These are phyloP conservation scores for Scytalopus superciliaris DNA, from an alignment of 2,113 vertebrate genomes.

Conservation along the genomic window DNA sequence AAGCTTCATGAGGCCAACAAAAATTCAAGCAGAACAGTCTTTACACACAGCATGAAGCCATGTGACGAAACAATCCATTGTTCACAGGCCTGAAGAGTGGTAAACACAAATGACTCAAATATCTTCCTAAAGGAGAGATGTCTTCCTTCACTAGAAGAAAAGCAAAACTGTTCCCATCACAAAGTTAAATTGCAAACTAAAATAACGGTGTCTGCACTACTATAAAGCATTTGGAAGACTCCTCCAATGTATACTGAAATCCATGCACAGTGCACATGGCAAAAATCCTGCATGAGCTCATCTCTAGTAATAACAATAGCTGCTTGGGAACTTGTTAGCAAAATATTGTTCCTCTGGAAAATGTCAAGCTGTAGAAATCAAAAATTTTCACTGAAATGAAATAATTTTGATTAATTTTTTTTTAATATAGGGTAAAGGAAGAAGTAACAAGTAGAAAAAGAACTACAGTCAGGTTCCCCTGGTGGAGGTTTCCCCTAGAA, in stretches of 20 bases:
- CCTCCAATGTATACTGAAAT: constrained; percentile 1
- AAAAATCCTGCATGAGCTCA: constrained; percentile 57
- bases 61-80: fast-evolving
- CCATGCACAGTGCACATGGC: constrained; percentile 4
- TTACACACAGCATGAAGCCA: neutral
- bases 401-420: neutral
- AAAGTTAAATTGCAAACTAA: neutral
- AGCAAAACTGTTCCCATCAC: neutral
- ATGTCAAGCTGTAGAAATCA: neutral
- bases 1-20: neutral
- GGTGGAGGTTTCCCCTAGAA: neutral
- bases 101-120: neutral
- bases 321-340: neutral
- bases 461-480: neutral
- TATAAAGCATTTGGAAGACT: constrained; percentile 38
- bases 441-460: neutral
- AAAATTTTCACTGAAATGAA: neutral
- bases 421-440: neutral
- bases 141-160: neutral
- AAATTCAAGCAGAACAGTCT: neutral
- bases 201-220: neutral
- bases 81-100: neutral
- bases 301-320: constrained; percentile 47
- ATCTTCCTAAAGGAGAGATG: neutral
- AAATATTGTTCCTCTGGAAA: constrained; percentile 44